Evolutionary conservation across 2,888 invertebrate genomes (phyloP).

Genomic region (Cordilura impudica): DNA sequence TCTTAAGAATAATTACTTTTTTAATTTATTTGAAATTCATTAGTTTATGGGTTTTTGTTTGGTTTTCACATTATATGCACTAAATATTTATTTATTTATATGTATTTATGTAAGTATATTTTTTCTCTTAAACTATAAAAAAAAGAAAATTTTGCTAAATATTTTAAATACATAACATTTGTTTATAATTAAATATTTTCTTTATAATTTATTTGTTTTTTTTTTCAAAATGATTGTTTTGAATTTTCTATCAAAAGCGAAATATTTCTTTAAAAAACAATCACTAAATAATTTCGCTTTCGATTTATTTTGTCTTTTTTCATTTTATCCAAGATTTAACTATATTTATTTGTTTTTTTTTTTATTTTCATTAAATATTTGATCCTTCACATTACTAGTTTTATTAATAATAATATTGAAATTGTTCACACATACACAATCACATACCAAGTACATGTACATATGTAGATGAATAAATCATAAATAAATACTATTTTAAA

Average conservation of each 20-base stretch:
- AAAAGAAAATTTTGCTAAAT: constrained; percentile 62
- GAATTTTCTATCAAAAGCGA: constrained; percentile 75
- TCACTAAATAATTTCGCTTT: constrained; percentile 75
- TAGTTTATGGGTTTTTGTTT: constrained; percentile 54
- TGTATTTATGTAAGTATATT: constrained; percentile 64
- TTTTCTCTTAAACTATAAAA: constrained; percentile 61
- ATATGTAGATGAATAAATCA: constrained; percentile 15
- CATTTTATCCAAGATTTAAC: constrained; percentile 52
- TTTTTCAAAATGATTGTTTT: constrained; percentile 76
- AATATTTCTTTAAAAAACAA: constrained; percentile 74
- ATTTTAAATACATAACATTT: constrained; percentile 62
- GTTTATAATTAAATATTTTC: constrained; percentile 65
- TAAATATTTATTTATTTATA: constrained; percentile 70
- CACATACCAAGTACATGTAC: neutral
- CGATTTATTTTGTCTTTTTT: constrained; percentile 62
- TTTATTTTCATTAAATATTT: constrained; percentile 53
- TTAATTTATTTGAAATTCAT: constrained; percentile 54
- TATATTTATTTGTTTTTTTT: constrained; percentile 32
- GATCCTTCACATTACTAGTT: constrained; percentile 66
- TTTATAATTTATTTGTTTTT: constrained; percentile 62
- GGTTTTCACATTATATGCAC: constrained; percentile 73
- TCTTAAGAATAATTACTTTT: neutral
- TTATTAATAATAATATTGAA: constrained; percentile 37
- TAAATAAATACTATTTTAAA: constrained; percentile 44
- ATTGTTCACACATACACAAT: neutral